Evolutionary conservation across 1,140 invertebrate species (phyloP).

Genomic region (Metopolophium dirhodum): DNA sequence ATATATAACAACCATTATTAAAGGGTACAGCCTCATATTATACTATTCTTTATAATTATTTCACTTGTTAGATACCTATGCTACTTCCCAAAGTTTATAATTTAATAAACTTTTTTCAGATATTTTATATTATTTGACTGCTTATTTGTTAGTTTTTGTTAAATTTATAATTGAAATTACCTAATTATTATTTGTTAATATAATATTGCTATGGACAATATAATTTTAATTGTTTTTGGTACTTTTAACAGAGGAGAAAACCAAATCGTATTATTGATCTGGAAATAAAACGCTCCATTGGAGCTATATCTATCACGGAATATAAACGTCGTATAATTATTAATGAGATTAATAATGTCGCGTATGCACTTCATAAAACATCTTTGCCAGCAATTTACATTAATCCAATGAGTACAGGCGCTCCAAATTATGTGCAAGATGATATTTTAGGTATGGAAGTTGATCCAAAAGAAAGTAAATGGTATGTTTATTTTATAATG

Average conservation of each 20-base stretch:
- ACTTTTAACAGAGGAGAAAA: neutral
- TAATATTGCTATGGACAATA: neutral
- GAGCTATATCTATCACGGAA: constrained; percentile 21
- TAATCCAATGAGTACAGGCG: no score
- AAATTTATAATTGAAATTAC: neutral
- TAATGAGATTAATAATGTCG: neutral
- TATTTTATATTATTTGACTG: no score
- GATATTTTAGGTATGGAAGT: neutral
- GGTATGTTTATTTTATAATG: constrained; percentile 18
- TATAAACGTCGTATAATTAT: constrained; percentile 20
- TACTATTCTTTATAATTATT: neutral
- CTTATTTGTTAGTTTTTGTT: neutral
- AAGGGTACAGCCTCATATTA: neutral
- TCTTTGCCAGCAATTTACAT: neutral
- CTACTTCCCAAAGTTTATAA: neutral
- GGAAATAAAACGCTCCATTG: neutral
- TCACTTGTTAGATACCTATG: neutral
- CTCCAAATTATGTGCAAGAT: neutral
- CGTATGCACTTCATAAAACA: neutral
- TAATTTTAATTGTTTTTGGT: neutral
- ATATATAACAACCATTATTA: neutral
- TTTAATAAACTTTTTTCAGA: neutral
- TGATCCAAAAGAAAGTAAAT: neutral
- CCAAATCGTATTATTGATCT: neutral
- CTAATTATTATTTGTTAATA: neutral